Evolutionary conservation across 1,140 invertebrate species (phyloP).

Genomic region (Neodiprion virginianus): DNA sequence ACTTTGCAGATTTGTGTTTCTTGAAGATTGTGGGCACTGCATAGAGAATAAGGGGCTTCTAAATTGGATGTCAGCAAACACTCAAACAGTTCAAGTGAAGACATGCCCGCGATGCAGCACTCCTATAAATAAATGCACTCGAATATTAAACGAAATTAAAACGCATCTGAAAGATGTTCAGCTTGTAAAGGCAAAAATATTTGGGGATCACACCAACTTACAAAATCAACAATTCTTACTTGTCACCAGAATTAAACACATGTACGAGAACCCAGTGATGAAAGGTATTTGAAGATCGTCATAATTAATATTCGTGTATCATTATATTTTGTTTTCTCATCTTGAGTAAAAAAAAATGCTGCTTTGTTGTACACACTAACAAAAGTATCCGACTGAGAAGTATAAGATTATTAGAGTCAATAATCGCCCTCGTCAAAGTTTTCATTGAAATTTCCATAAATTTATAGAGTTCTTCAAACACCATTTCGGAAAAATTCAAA

Average conservation of each 20-base stretch:
- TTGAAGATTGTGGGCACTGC: conserved; percentile 71
- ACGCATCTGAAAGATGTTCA: conserved; percentile 62
- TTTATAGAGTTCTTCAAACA: too few species aligned
- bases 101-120: conserved; percentile 70
- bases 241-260: background rate
- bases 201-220: conserved; percentile 40
- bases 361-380: too few species aligned
- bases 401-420: too few species aligned
- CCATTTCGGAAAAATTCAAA: too few species aligned
- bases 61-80: conserved; percentile 58
- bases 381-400: too few species aligned
- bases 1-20: conserved; percentile 62
- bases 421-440: too few species aligned
- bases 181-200: conserved; percentile 61
- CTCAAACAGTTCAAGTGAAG: conserved; percentile 62
- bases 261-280: background rate
- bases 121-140: conserved; percentile 64
- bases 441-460: too few species aligned
- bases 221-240: background rate
- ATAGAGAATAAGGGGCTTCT: conserved; percentile 67
- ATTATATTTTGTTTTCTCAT: too few species aligned
- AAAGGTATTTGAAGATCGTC: background rate
- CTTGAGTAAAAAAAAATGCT: too few species aligned
- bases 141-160: conserved; percentile 69
- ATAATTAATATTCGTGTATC: too few species aligned